phyloP scores from a whole-genome alignment of 1,140 invertebrate species.

The Amyelois transitella region DNA sequence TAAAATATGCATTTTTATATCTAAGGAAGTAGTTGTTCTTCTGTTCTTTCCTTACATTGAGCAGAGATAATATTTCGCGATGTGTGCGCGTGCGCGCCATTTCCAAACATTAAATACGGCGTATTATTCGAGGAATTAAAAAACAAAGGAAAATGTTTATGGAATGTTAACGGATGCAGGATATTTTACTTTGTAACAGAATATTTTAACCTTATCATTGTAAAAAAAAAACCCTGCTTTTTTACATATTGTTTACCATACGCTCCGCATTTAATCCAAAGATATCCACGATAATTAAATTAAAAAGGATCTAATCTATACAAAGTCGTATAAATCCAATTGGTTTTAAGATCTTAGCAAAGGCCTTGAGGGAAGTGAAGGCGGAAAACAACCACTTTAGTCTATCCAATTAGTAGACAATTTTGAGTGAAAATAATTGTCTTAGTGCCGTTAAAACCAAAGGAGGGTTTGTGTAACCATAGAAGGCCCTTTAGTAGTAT shows the following conservation, averaged over 20 bases:
- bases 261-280: too few relatives aligned
- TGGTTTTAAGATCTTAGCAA: too few relatives aligned
- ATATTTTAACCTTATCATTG: not conserved
- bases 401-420: not conserved
- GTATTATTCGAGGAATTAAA: conserved; percentile 2
- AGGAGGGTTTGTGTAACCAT: too few relatives aligned
- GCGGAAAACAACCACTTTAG: not conserved
- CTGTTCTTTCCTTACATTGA: not conserved
- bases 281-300: too few relatives aligned
- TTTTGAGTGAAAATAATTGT: too few relatives aligned
- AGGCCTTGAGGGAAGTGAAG: not conserved
- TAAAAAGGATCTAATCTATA: too few relatives aligned
- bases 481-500: too few relatives aligned
- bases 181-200: not conserved
- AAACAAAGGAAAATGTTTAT: conserved; percentile 4
- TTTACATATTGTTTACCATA: too few relatives aligned
- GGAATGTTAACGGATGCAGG: not conserved
- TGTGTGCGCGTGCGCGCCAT: conserved; percentile 9
- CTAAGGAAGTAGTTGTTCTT: not conserved
- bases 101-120: conserved; percentile 2
- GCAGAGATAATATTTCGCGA: not conserved
- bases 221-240: not conserved
- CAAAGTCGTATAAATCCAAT: too few relatives aligned
- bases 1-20: too few relatives aligned
- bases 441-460: too few relatives aligned